Percentiles rank a stretch among this genome's conserved stretches.
Evolutionary conservation across 2,888 invertebrate genomes (phyloP).

Genomic region (Drosophila mimetica): DNA sequence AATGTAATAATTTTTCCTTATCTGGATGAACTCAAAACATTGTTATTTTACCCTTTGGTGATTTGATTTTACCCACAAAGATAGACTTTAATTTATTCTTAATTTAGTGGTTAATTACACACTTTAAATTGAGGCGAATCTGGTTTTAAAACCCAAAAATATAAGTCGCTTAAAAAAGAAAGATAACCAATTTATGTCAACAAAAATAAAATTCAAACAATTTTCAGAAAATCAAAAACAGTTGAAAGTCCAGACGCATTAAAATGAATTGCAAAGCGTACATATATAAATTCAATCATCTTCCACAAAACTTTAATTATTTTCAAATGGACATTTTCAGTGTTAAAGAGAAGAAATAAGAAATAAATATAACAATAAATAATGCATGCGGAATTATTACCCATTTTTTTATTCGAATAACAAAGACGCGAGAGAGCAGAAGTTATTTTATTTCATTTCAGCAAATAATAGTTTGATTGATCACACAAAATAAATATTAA

Average conservation of each 20-base stretch:
- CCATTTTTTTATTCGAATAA: no score
- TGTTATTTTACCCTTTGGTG: not conserved
- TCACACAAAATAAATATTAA: not conserved
- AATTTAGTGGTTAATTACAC: not conserved
- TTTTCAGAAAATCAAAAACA: no score
- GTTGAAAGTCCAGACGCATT: not conserved
- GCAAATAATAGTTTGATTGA: not conserved
- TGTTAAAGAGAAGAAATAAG: not conserved
- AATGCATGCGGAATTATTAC: no score
- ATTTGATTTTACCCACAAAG: not conserved
- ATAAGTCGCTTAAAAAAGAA: no score
- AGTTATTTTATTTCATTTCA: no score
- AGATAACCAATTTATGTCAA: no score
- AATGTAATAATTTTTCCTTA: slow-evolving; percentile 16
- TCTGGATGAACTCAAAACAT: slow-evolving; percentile 16
- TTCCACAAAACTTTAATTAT: not conserved
- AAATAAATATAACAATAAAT: not conserved
- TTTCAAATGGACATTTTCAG: not conserved
- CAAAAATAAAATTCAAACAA: no score
- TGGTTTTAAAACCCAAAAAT: no score
- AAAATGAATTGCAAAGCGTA: not conserved
- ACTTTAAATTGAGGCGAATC: not conserved
- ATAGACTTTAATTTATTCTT: not conserved
- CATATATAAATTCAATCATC: not conserved
- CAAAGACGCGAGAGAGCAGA: no score